Evolutionary conservation across 2,113 vertebrate species (phyloP).

Genomic region (Hippopotamus amphibius): DNA sequence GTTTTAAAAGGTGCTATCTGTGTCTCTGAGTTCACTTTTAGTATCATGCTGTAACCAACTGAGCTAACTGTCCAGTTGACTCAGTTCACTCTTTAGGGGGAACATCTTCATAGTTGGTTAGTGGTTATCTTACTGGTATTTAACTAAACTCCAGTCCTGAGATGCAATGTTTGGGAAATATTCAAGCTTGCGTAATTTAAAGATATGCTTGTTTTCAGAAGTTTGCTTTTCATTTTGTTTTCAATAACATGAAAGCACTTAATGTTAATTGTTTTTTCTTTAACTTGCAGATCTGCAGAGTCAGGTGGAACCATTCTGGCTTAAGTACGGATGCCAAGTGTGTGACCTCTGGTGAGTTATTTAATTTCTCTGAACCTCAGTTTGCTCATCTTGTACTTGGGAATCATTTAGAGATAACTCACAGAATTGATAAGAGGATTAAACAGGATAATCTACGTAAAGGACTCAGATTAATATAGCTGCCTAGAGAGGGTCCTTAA

Average conservation of each 20-base stretch:
- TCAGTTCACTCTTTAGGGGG: not conserved
- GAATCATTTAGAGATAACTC: not conserved
- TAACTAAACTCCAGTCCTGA: not conserved
- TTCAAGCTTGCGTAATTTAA: not conserved
- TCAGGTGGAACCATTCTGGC: slow-evolving; percentile 9
- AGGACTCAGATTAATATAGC: not conserved
- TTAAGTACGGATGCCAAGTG: slow-evolving; percentile 37
- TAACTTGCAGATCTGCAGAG: slow-evolving; percentile 2
- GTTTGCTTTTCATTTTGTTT: not conserved
- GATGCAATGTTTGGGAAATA: not conserved
- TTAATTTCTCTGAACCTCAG: slow-evolving; percentile 43
- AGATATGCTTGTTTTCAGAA: slow-evolving; percentile 34
- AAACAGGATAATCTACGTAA: not conserved
- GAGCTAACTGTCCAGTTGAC: not conserved
- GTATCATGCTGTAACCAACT: not conserved
- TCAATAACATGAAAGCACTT: not conserved
- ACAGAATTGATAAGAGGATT: not conserved
- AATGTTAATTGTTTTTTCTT: slow-evolving; percentile 19
- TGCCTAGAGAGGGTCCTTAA: not conserved
- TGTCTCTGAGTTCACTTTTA: not conserved
- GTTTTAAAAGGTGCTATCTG: not conserved
- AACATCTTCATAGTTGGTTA: not conserved
- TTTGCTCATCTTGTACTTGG: not conserved
- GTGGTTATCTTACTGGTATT: not conserved
- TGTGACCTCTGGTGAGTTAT: slow-evolving; percentile 66